A percentile compares a stretch with the other conserved stretches of the same genome.
These are phyloP conservation scores for Oophaga sylvatica DNA, from an alignment of 2,797 vertebrate genomes.

Conservation along the genomic window DNA sequence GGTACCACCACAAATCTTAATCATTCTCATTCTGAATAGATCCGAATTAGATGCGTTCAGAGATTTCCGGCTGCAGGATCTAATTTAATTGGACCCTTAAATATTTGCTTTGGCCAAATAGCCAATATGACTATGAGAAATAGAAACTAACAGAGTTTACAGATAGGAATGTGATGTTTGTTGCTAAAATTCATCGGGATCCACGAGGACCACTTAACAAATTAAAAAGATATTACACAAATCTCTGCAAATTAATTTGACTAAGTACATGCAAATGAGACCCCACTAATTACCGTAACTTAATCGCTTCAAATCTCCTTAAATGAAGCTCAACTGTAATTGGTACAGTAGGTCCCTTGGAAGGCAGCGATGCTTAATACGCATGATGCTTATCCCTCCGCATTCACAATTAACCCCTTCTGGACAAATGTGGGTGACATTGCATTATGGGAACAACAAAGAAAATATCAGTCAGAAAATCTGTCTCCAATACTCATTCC, in stretches of 20 bases:
- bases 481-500: background rate
- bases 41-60: conserved; percentile 63
- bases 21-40: conserved; percentile 64
- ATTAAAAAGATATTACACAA: conserved; percentile 58
- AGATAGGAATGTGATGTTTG: background rate
- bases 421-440: background rate
- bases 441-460: background rate
- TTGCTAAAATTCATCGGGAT: conserved; percentile 16
- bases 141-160: background rate
- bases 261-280: conserved; percentile 62
- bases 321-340: conserved; percentile 60
- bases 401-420: conserved; percentile 49
- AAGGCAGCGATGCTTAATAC: conserved; percentile 51
- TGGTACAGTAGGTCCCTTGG: conserved; percentile 59
- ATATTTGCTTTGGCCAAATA: conserved; percentile 41
- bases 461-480: background rate
- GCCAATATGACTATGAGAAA: background rate
- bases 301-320: conserved; percentile 60
- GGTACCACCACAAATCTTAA: conserved; percentile 65
- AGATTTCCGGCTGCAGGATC: conserved; percentile 57
- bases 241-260: conserved; percentile 60
- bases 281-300: conserved; percentile 56
- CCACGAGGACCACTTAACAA: conserved; percentile 51
- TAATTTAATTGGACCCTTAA: conserved; percentile 66
- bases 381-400: conserved; percentile 39